Evolutionary conservation across 2,797 vertebrate species (phyloP).

Genomic region (Vespertilio murinus): DNA sequence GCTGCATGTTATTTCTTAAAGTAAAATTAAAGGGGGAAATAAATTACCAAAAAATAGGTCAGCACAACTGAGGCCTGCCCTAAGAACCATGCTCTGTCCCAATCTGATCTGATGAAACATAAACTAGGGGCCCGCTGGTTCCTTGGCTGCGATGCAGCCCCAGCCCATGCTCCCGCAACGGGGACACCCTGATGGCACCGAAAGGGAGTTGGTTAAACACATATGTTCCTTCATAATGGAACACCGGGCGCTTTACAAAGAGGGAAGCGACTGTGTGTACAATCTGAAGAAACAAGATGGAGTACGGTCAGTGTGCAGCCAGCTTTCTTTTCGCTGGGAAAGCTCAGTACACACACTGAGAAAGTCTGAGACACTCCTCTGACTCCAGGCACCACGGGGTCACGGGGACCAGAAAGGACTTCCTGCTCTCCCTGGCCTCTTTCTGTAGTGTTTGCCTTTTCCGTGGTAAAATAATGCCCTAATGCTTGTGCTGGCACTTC

Average conservation of each 20-base stretch:
- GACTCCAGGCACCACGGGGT: neutral
- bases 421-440: neutral
- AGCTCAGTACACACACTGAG: neutral
- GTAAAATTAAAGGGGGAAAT: conserved; percentile 12
- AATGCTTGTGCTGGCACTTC: neutral
- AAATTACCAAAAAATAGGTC: neutral
- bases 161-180: too few species aligned
- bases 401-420: neutral
- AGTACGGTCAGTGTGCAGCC: neutral
- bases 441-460: neutral
- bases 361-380: neutral
- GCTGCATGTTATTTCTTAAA: neutral
- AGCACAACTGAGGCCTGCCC: neutral
- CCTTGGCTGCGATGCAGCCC: neutral
- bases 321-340: neutral
- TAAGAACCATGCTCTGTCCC: neutral
- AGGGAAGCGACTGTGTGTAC: neutral
- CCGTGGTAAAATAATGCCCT: neutral
- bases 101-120: neutral
- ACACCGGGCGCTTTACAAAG: neutral
- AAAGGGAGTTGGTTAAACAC: neutral
- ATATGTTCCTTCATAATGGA: neutral
- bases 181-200: neutral
- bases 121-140: neutral
- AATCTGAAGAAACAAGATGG: neutral